Conservation (phyloP, 2,113 vertebrate species). For the Sinocyclocheilus rhinocerous region DNA sequence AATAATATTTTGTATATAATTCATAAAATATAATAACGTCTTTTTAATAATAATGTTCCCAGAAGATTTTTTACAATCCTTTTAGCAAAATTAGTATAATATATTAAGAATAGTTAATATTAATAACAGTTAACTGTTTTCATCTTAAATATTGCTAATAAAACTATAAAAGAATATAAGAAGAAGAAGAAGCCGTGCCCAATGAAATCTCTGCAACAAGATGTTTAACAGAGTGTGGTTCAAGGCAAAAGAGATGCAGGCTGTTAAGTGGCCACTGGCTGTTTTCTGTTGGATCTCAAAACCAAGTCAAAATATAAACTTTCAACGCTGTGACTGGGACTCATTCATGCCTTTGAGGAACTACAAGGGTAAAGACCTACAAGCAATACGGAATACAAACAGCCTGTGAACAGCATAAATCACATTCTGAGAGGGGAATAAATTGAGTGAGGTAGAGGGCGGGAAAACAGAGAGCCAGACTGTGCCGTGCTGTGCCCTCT, state of each 20-base stretch:
- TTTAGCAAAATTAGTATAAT: not conserved
- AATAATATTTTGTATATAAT: too few relatives aligned
- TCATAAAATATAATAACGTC: not conserved
- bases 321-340: not conserved
- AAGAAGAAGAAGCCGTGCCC: not conserved
- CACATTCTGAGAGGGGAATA: slow-evolving; percentile 15
- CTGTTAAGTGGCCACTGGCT: not conserved
- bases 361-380: slow-evolving; percentile 2
- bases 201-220: not conserved
- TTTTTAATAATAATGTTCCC: not conserved
- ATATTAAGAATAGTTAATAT: not conserved
- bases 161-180: not conserved
- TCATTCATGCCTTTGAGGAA: slow-evolving; percentile 12
- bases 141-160: not conserved
- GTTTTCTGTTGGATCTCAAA: not conserved
- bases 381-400: slow-evolving; percentile 32
- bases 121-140: not conserved
- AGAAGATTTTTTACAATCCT: too few relatives aligned
- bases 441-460: slow-evolving; percentile 16
- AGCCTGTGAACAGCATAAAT: slow-evolving; percentile 38
- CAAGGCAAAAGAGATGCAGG: not conserved
- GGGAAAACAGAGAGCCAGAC: slow-evolving; percentile 37
- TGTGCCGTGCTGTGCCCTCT: slow-evolving; percentile 32
- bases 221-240: not conserved
- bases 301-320: not conserved